Evolutionary conservation across 1,140 invertebrate genomes (phyloP).

Genomic region (Drosophila sturtevanti): DNA sequence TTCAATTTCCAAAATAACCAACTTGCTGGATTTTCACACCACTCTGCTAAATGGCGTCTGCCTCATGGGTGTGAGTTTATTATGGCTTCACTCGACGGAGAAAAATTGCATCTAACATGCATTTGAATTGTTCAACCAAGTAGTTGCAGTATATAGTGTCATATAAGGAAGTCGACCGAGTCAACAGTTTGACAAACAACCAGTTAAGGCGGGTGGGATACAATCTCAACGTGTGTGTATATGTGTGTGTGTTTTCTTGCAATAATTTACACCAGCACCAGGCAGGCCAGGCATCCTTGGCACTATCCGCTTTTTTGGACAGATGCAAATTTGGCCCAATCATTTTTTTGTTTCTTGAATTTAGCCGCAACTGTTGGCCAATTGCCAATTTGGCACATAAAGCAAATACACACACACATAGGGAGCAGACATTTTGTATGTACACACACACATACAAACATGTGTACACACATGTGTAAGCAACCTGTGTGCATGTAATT

Average conservation of each 20-base stretch:
- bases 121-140: constrained; percentile 35
- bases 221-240: not conserved
- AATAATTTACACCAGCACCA: constrained; percentile 15
- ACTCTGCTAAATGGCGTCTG: constrained; percentile 8
- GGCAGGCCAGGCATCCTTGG: constrained; percentile 19
- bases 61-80: constrained; percentile 34
- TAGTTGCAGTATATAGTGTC: constrained; percentile 5
- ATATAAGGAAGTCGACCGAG: constrained; percentile 41
- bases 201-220: constrained; percentile 12
- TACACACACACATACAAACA: no score
- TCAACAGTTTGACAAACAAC: constrained; percentile 35
- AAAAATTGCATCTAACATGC: constrained; percentile 47
- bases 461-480: not conserved
- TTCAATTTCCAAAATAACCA: constrained; percentile 33
- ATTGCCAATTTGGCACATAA: constrained; percentile 58
- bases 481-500: constrained; percentile 56
- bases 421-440: no score
- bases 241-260: not conserved
- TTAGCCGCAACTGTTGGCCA: constrained; percentile 48
- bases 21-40: constrained; percentile 26
- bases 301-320: constrained; percentile 21
- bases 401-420: constrained; percentile 32
- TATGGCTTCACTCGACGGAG: constrained; percentile 20
- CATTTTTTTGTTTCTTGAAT: constrained; percentile 39
- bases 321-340: constrained; percentile 41